Percentiles rank a stretch among this genome's conserved stretches.
Conservation (phyloP, 2,113 vertebrate genomes). For the Poecile atricapillus region DNA sequence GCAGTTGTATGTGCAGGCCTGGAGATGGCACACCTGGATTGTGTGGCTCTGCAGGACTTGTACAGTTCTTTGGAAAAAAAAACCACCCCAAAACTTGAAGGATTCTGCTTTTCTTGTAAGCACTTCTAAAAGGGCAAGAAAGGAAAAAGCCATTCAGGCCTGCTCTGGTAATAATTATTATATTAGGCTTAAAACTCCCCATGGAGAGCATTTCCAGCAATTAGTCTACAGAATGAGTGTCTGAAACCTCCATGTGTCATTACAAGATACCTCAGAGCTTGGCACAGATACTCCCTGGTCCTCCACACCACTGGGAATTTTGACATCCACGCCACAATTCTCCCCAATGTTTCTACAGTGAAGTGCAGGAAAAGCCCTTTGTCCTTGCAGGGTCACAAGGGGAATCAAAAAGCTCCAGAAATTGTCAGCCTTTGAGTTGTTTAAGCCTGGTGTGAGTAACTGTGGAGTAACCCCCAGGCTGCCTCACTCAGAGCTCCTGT, state of each 20-base stretch:
- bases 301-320: neutral
- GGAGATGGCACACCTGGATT: constrained; percentile 54
- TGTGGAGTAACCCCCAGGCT: neutral
- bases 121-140: neutral
- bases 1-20: constrained; percentile 12
- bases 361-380: neutral
- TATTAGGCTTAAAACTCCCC: neutral
- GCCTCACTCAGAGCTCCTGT: neutral
- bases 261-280: neutral
- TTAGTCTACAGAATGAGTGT: neutral
- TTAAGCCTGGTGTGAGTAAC: neutral
- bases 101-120: neutral
- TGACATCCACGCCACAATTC: too few relatives aligned
- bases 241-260: neutral
- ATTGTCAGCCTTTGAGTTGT: neutral
- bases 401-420: neutral
- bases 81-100: accelerated
- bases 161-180: neutral
- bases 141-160: neutral
- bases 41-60: neutral
- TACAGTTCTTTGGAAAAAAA: accelerated
- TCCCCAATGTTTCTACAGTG: neutral
- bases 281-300: neutral
- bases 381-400: neutral
- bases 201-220: neutral